Conservation (phyloP, 1,140 invertebrate genomes). For the Dreissena polymorpha region DNA sequence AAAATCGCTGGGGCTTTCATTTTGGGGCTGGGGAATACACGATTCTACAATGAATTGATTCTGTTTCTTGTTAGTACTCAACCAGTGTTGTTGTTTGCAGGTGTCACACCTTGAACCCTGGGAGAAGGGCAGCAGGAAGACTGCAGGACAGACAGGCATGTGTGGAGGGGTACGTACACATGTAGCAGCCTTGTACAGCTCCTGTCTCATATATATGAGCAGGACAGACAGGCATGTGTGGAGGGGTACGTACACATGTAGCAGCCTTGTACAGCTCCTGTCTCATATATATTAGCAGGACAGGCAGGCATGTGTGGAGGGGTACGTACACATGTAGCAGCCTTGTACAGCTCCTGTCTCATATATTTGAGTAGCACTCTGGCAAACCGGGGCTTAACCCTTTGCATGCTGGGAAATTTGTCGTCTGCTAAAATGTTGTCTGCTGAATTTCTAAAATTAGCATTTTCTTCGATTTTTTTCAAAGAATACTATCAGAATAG, state of each 20-base stretch:
- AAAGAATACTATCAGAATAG: no score
- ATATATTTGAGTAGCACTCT: background rate
- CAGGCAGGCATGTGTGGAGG: constrained; percentile 99
- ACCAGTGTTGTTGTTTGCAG: constrained; percentile 71
- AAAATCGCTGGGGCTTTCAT: no score
- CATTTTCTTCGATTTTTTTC: no score
- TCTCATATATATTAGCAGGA: constrained; percentile 76
- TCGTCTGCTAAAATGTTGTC: no score
- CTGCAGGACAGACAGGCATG: constrained; percentile 94
- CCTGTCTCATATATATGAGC: constrained; percentile 60
- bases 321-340: constrained; percentile 83
- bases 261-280: background rate
- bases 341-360: background rate
- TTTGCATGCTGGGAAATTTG: no score
- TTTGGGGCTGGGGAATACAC: no score
- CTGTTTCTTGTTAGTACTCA: no score
- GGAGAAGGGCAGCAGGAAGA: constrained; percentile 99
- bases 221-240: constrained; percentile 97
- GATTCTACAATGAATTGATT: no score
- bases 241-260: constrained; percentile 88
- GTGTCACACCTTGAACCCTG: constrained; percentile 98
- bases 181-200: background rate
- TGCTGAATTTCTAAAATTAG: no score
- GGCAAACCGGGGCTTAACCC: background rate
- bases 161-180: constrained; percentile 94